These are phyloP conservation scores for Drosophila koepferae DNA, from an alignment of 2,888 invertebrate genomes.

Conservation along the genomic window DNA sequence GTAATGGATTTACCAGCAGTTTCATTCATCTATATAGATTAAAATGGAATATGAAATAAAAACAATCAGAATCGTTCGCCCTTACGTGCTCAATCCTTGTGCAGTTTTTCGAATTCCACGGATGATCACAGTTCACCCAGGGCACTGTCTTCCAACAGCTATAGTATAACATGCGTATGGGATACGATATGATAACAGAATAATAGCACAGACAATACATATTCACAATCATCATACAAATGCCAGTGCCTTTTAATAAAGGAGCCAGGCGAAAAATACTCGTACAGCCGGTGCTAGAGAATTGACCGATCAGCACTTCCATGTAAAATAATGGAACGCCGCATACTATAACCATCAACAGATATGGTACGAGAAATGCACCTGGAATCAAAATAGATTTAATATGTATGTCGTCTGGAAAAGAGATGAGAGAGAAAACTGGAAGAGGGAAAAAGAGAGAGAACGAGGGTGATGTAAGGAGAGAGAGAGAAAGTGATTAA, in stretches of 20 bases:
- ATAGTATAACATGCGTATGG: conserved; percentile 90
- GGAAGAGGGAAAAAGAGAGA: neutral
- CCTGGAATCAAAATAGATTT: conserved; percentile 56
- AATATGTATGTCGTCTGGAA: no score
- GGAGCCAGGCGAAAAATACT: conserved; percentile 93
- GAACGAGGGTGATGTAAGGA: neutral
- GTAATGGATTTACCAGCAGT: conserved; percentile 83
- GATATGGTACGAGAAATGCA: conserved; percentile 94
- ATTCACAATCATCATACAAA: conserved; percentile 92
- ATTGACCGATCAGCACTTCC: conserved; percentile 94
- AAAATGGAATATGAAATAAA: neutral
- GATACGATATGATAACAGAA: conserved; percentile 94
- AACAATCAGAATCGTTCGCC: neutral
- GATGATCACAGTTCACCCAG: conserved; percentile 91
- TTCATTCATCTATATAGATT: neutral
- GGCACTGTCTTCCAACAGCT: conserved; percentile 89
- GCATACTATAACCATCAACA: conserved; percentile 91
- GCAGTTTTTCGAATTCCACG: conserved; percentile 93
- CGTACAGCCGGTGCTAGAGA: conserved; percentile 92
- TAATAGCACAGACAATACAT: conserved; percentile 93
- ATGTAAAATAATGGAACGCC: conserved; percentile 95
- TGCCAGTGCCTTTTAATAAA: conserved; percentile 95
- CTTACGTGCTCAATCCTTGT: conserved; percentile 82
- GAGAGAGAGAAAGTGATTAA: neutral
- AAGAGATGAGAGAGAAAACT: no score